Conservation (phyloP, 2,888 invertebrate genomes). For the Platycheirus rosarum region DNA sequence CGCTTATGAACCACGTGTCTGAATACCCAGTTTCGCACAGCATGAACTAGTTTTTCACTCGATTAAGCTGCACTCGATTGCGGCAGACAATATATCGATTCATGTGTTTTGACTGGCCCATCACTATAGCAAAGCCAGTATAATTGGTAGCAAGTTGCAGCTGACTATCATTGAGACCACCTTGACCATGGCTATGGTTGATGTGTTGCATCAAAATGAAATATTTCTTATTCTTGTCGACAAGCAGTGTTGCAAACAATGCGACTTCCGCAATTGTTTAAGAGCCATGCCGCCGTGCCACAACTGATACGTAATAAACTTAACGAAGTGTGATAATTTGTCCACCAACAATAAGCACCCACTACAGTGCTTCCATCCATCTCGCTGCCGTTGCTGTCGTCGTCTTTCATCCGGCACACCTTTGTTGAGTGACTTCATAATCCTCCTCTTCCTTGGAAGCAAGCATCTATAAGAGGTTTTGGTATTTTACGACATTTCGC, state of each 20-base stretch:
- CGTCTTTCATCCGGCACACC: conserved; percentile 42
- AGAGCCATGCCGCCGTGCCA: conserved; percentile 18
- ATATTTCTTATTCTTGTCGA: conserved; percentile 60
- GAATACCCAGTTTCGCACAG: background rate
- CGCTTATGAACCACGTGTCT: conserved; percentile 48
- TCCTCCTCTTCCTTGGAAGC: conserved; percentile 12
- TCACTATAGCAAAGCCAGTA: background rate
- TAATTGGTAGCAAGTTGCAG: background rate
- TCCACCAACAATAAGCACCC: conserved; percentile 33
- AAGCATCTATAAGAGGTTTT: conserved; percentile 47
- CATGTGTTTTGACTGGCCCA: conserved; percentile 20
- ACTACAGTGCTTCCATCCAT: conserved; percentile 11
- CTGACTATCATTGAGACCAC: background rate
- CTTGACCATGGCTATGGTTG: conserved; percentile 51
- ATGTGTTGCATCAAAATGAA: conserved; percentile 41
- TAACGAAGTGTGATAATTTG: conserved; percentile 71
- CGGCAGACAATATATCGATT: conserved; percentile 17
- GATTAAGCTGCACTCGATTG: conserved; percentile 10
- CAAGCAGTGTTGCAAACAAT: conserved; percentile 40
- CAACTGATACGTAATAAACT: conserved; percentile 43
- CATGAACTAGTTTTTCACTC: conserved; percentile 32
- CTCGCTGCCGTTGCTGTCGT: background rate
- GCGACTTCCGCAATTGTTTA: conserved; percentile 62
- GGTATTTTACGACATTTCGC: conserved; percentile 72
- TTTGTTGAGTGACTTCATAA: conserved; percentile 31